Base-by-base conservation (phyloP, 2,797 vertebrate genomes). In the Lophius americanus region DNA sequence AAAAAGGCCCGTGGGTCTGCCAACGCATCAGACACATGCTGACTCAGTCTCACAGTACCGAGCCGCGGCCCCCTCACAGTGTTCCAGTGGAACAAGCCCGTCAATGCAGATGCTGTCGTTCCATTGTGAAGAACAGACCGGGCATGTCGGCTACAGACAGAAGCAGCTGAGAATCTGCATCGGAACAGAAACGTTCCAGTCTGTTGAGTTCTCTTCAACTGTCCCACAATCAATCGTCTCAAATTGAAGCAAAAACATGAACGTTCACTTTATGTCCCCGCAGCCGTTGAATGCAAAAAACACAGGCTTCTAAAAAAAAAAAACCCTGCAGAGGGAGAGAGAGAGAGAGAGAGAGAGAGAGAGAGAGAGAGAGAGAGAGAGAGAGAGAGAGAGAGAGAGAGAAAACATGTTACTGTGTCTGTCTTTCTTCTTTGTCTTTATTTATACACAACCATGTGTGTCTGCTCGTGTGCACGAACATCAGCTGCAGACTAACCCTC, bases 1-100 rank as follows among this genome's bases (percentile, higher is more conserved):
- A 75, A 58, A 66, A 49, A 76, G 54, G 42, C 56, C 51, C 44
- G n/a, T 6, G 39, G 1, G 44, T 59, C 35, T 78, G 69, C 72
- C 62, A 73, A 78, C 56, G 57, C 49, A 63, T 9, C 9, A 32
- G 9, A 33, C 23, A 32, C 9, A 53, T 37, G 5, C 43, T 60
- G 71, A 83, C 51, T 79, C 68, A 72, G 64, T 81, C 76, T 72
- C 81, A 81, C 74, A 85, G 79, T 78, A 81, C 75, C 76, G 82
- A 83, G 86, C 84, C 80, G 8, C 88, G 82, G 75, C 69, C 73
- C 81, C 76, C 85, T 70, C 8, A 57, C 70, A 38, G 60, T 69
- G 69, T 70, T 54, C 71, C 77, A 85, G 83, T 91, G 91, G 90
- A 91, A 90, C 81, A 90, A 90, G 75, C 53, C 74, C 58, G 89